These are phyloP conservation scores for Mus spicilegus DNA, from an alignment of 2,113 vertebrate species.

Conservation along the genomic window DNA sequence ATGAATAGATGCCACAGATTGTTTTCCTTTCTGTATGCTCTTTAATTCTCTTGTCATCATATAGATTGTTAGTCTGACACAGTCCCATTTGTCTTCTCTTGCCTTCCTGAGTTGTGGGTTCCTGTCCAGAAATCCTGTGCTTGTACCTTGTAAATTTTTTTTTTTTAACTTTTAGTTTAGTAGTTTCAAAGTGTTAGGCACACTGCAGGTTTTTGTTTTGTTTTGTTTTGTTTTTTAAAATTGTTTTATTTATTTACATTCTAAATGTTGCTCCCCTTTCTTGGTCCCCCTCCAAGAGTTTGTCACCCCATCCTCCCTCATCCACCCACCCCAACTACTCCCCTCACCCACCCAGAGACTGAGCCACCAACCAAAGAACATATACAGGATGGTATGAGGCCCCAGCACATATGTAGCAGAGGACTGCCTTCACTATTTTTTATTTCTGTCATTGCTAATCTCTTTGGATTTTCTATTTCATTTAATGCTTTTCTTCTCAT, in stretches of 20 bases:
- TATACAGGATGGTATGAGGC: too few species aligned
- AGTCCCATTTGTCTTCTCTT: not conserved
- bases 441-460: not conserved
- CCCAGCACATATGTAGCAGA: too few species aligned
- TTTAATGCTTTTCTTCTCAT: slow-evolving; percentile 1
- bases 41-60: not conserved
- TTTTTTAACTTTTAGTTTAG: not conserved
- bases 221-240: too few species aligned
- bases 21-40: not conserved
- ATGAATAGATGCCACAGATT: not conserved
- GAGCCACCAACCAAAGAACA: too few species aligned
- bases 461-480: not conserved
- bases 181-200: not conserved
- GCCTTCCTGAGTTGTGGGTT: not conserved
- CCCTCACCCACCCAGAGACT: too few species aligned
- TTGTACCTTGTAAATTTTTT: not conserved
- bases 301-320: too few species aligned
- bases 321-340: too few species aligned
- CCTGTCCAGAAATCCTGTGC: not conserved
- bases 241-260: too few species aligned
- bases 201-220: not conserved
- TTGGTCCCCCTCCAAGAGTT: too few species aligned
- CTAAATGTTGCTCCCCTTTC: too few species aligned
- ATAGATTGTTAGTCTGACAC: not conserved
- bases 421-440: not conserved